phyloP scores from a whole-genome alignment of 53 echinoderm and acorn worm species.

The Antedon mediterranea region DNA sequence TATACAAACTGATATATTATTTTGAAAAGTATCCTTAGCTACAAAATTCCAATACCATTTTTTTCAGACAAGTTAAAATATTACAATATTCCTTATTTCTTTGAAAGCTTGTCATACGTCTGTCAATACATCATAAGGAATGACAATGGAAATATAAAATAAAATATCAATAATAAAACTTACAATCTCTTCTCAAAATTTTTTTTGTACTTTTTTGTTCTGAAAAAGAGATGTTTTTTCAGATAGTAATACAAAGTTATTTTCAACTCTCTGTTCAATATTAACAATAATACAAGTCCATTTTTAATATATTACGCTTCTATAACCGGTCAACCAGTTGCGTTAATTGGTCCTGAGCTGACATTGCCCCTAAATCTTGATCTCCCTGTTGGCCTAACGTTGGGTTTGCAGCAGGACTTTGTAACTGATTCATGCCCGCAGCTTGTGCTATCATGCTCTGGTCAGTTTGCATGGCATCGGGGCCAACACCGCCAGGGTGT shows the following conservation, averaged over 20 bases:
- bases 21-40: not conserved
- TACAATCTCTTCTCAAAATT: constrained; percentile 50
- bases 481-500: constrained; percentile 52
- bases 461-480: constrained; percentile 98
- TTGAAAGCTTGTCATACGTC: not conserved
- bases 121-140: constrained; percentile 62
- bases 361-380: constrained; percentile 67
- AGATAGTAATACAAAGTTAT: constrained; percentile 10
- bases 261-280: constrained; percentile 20
- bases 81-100: not conserved
- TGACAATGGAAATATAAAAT: constrained; percentile 90
- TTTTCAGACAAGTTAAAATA: not conserved
- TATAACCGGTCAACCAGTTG: constrained; percentile 86
- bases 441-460: constrained; percentile 89
- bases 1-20: constrained; percentile 1
- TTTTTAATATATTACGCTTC: constrained; percentile 5
- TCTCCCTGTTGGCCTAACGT: constrained; percentile 62
- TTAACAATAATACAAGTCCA: constrained; percentile 42
- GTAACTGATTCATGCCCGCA: constrained; percentile 72
- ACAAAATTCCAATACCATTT: constrained; percentile 1
- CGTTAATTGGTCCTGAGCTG: constrained; percentile 93
- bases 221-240: constrained; percentile 24
- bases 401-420: constrained; percentile 61
- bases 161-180: constrained; percentile 82
- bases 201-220: constrained; percentile 46